Percentiles rank a stretch among this genome's conserved stretches.
Conservation (phyloP, 2,888 invertebrate genomes). For the Athalia rosae region DNA sequence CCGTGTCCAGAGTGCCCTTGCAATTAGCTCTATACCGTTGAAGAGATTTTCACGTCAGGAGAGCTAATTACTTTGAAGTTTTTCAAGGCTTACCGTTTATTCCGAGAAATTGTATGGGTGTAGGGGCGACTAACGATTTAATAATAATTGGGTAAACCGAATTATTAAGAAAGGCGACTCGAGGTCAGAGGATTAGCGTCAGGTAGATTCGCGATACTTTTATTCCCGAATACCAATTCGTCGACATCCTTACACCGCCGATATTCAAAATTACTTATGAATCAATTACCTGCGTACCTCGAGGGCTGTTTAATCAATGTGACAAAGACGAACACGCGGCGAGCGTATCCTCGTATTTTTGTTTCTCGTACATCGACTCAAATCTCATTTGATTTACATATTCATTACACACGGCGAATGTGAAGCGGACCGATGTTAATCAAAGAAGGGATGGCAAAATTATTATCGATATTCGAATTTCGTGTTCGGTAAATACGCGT, state of each 20-base stretch:
- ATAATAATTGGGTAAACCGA: slow-evolving; percentile 23
- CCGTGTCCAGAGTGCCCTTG: not conserved
- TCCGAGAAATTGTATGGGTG: not conserved
- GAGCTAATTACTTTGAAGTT: slow-evolving; percentile 20
- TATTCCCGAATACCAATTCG: slow-evolving; percentile 3
- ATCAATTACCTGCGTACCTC: not conserved
- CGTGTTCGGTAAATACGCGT: too few species aligned
- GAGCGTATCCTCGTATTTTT: not conserved
- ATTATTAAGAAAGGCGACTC: slow-evolving; percentile 6
- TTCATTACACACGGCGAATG: too few species aligned
- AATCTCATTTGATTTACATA: too few species aligned
- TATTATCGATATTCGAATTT: too few species aligned
- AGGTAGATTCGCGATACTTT: not conserved
- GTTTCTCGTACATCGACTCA: too few species aligned
- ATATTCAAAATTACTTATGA: slow-evolving; percentile 6
- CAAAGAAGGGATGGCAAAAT: too few species aligned
- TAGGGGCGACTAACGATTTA: not conserved
- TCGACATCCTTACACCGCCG: slow-evolving; percentile 6
- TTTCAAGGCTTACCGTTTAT: not conserved
- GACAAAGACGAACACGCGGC: not conserved
- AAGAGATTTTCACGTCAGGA: slow-evolving; percentile 23
- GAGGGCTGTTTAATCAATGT: not conserved
- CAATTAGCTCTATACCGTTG: slow-evolving; percentile 13
- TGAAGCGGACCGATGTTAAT: too few species aligned
- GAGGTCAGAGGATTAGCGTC: not conserved